Base-by-base conservation (phyloP, 2,888 invertebrate genomes). In the Thyatira batis region DNA sequence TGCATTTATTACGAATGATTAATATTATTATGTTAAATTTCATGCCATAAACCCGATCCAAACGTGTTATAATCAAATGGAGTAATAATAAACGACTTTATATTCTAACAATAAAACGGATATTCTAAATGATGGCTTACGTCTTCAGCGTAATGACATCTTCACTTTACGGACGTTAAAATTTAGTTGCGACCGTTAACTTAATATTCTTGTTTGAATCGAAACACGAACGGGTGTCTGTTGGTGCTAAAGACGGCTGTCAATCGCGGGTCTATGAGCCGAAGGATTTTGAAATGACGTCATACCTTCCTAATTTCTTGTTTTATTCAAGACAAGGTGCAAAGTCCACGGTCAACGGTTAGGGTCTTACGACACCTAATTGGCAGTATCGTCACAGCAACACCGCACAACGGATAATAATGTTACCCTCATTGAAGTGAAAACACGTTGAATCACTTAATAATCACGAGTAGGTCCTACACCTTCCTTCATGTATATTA, bases 91-190 rank as follows among this genome's bases (percentile, higher is more conserved):
- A 87, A 83, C 73, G 78, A 76, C 85, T 87, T 90, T 87, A 89
- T 84, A 86, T 80, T 85, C 84, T 72, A 84, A 88, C 87, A 84
- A 83, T 91, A 88, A 91, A 91, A 88, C 73, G 82, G 84, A 84
- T 84, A 82, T 84, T 84, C 80, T 69, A 73, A 75, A 80, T 77
- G 83, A 85, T 76, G 82, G 76, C 86, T 84, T 83, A 87, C 81
- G 82, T 85, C 80, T 84, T 77, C 76, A 65, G 63, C 67, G 79
- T 84, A 84, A 89, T 81, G 82, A 83, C 87, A 74, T 81, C 82
- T 78, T 78, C 84, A 83, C 75, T 88, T 87, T 82, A 82, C 76
- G 80, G 74, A 81, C 85, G 76, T 84, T 87, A 74, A 87, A 86
- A 81, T 88, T 87, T 82, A 80, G 74, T 76, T 67, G 72, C 67